A percentile compares a stretch with the other conserved stretches of the same genome.
Conservation (phyloP, 2,888 invertebrate species). For the Drosophila affinis region DNA sequence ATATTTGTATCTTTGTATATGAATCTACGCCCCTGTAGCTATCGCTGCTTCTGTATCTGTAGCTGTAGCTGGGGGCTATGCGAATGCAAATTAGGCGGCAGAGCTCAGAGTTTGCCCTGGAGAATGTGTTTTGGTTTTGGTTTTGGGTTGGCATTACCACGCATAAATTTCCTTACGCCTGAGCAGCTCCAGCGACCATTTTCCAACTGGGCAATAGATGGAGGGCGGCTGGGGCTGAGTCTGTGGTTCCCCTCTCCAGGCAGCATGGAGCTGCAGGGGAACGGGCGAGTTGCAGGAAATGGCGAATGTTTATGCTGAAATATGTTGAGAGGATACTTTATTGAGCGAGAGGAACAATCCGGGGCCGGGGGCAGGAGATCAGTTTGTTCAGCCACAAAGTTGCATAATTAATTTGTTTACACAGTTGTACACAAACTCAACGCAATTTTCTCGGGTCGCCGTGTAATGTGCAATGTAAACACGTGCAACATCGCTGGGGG, state of each 20-base stretch:
- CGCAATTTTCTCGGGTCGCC: constrained; percentile 20
- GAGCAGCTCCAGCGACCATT: constrained; percentile 54
- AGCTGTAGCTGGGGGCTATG: constrained; percentile 40
- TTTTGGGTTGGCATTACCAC: constrained; percentile 64
- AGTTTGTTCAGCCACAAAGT: constrained; percentile 41
- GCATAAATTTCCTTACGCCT: constrained; percentile 72
- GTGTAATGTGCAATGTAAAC: constrained; percentile 31
- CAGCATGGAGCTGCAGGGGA: neutral
- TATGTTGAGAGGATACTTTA: constrained; percentile 63
- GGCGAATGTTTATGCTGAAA: constrained; percentile 59
- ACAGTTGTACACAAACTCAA: constrained; percentile 73
- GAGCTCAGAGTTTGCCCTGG: constrained; percentile 41
- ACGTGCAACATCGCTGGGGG: constrained; percentile 12
- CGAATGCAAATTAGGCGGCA: constrained; percentile 61
- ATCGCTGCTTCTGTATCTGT: constrained; percentile 12
- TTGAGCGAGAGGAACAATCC: constrained; percentile 33
- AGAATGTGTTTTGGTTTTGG: constrained; percentile 62
- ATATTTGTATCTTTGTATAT: constrained; percentile 16
- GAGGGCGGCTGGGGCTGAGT: neutral
- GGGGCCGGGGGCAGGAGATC: neutral
- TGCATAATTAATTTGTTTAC: constrained; percentile 79
- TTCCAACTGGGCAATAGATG: constrained; percentile 25
- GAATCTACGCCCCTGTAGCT: constrained; percentile 3
- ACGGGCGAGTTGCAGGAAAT: constrained; percentile 20
- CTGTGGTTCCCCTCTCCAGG: neutral